Conservation (phyloP, 2,888 invertebrate genomes). For the Spicauda simplicius region DNA sequence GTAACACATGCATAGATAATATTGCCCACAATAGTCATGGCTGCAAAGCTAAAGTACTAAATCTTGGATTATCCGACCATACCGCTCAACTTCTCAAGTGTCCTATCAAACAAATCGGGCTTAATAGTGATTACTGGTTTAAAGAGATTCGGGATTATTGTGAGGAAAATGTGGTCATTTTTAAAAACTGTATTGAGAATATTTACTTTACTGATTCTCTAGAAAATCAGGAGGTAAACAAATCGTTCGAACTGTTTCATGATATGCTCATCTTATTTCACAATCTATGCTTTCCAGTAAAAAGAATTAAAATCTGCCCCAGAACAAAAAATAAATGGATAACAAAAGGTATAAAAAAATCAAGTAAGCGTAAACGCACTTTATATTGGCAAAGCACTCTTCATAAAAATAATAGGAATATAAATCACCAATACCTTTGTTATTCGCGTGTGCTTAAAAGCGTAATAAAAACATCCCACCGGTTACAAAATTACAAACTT, state of each 20-base stretch:
- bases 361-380: conserved; percentile 15
- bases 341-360: conserved; percentile 13
- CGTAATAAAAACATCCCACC: background rate
- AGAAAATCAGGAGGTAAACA: conserved; percentile 6
- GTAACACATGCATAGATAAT: conserved; percentile 24
- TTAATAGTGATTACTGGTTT: conserved; percentile 2
- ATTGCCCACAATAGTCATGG: conserved; percentile 17
- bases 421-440: background rate
- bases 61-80: conserved; percentile 8
- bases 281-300: conserved; percentile 29
- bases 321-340: conserved; percentile 11
- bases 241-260: conserved; percentile 13
- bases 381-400: background rate
- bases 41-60: conserved; percentile 10
- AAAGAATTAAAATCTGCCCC: background rate
- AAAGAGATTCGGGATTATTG: conserved; percentile 7
- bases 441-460: background rate
- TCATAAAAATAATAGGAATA: background rate
- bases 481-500: background rate
- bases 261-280: conserved; percentile 11
- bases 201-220: conserved; percentile 18
- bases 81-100: background rate
- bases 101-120: background rate
- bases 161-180: background rate
- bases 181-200: conserved; percentile 11